Conservation (phyloP, 2,888 invertebrate species). For the Malacosoma neustria region DNA sequence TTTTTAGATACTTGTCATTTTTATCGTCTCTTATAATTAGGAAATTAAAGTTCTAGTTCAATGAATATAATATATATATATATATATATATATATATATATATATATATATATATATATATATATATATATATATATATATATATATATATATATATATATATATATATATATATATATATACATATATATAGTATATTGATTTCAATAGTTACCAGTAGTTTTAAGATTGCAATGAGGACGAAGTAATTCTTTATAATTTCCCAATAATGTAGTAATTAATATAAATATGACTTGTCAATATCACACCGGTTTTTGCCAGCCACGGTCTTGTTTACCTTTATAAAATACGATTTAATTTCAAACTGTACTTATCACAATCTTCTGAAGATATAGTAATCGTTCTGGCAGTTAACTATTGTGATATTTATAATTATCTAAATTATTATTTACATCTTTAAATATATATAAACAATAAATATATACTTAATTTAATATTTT, state of each 20-base stretch:
- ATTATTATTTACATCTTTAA: constrained; percentile 62
- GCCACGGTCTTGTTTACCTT: constrained; percentile 5
- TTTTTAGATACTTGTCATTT: background rate
- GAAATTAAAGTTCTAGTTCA: constrained; percentile 2
- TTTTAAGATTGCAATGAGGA: constrained; percentile 48
- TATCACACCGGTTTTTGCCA: constrained; percentile 67
- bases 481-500: no score
- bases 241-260: constrained; percentile 46
- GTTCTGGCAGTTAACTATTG: constrained; percentile 69
- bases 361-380: no score
- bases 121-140: no score
- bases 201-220: constrained; percentile 65
- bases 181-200: constrained; percentile 20
- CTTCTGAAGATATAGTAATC: no score
- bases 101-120: no score
- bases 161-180: background rate
- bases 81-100: no score
- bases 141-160: constrained; percentile 2
- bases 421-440: constrained; percentile 70
- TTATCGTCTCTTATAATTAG: background rate
- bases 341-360: no score
- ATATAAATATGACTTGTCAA: constrained; percentile 49
- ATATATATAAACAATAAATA: constrained; percentile 35
- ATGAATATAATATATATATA: constrained; percentile 3
- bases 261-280: constrained; percentile 27